phyloP scores from a whole-genome alignment of 1,140 invertebrate genomes.

The Ostrea edulis region DNA sequence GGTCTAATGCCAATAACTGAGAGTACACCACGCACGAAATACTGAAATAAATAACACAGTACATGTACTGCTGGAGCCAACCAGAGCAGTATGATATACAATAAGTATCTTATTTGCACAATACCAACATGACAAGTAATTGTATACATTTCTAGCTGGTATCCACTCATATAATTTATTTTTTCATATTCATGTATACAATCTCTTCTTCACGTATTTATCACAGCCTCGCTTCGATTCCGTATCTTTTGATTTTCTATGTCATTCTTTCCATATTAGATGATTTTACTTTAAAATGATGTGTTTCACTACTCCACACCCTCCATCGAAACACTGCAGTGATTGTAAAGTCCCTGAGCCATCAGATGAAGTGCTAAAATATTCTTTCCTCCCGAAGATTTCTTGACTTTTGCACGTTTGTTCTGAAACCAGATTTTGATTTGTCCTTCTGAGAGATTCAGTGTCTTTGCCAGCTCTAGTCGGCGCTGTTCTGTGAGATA shows the following conservation, averaged over 20 bases:
- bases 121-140: neutral
- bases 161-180: neutral
- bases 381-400: conserved; percentile 92
- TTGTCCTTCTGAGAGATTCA: conserved; percentile 97
- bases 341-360: conserved; percentile 95
- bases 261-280: neutral
- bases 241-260: neutral
- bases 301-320: neutral
- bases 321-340: conserved; percentile 78
- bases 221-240: conserved; percentile 32
- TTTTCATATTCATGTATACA: neutral
- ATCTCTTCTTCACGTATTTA: neutral
- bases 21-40: neutral
- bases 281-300: neutral
- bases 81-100: neutral
- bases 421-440: conserved; percentile 99
- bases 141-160: neutral
- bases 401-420: conserved; percentile 99
- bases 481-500: conserved; percentile 96
- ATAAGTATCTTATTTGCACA: neutral
- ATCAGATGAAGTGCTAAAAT: conserved; percentile 95
- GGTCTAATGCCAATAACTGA: neutral
- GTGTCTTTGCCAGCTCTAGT: conserved; percentile 93
- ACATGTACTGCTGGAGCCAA: neutral
- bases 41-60: neutral